Evolutionary conservation across 2,888 invertebrate species (phyloP).

Genomic region (Odontomyia ornata): DNA sequence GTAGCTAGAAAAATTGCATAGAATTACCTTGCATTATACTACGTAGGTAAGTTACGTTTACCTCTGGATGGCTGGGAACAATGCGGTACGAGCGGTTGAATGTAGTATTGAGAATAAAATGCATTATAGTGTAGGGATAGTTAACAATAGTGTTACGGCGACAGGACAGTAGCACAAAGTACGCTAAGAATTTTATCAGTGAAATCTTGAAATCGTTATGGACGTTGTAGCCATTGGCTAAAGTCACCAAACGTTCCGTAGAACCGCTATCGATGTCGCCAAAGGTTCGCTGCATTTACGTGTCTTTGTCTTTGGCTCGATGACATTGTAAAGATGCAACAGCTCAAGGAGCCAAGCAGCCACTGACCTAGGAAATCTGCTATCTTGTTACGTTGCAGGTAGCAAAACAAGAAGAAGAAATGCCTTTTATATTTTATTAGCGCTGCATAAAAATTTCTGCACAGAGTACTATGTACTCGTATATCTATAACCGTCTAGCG

Average conservation of each 20-base stretch:
- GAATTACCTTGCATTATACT: not conserved
- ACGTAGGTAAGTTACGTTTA: not conserved
- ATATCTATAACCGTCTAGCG: too few species aligned
- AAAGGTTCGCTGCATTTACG: not conserved
- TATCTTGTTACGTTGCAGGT: not conserved
- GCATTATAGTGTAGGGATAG: not conserved
- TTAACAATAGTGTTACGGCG: constrained; percentile 7
- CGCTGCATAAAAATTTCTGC: not conserved
- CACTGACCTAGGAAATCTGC: constrained; percentile 12
- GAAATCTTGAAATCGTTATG: constrained; percentile 7
- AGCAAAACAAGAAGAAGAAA: not conserved
- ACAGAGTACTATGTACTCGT: too few species aligned
- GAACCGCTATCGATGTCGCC: constrained; percentile 9
- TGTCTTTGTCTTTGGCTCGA: not conserved
- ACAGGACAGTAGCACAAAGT: not conserved
- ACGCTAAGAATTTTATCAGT: constrained; percentile 11
- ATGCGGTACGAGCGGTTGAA: not conserved
- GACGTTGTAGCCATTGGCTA: not conserved
- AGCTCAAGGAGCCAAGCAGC: not conserved
- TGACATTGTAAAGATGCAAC: too few species aligned
- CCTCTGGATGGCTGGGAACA: not conserved
- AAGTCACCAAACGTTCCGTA: not conserved
- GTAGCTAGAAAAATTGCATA: constrained; percentile 14
- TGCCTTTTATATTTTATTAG: not conserved
- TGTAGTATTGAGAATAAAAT: constrained; percentile 9